These are phyloP conservation scores for honey bee (Apis mellifera) DNA, from an alignment of 1,140 invertebrate genomes.

Conservation along the genomic window Amel_HAv3.1 CM009935.2:4830501-4831000, in stretches of 20 bases:
- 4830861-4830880: slow-evolving; percentile 1
- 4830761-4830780: not conserved
- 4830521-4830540: too few species aligned
- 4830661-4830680: not conserved
- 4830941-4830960: slow-evolving; percentile 19
- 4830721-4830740: too few species aligned
- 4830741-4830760: too few species aligned
- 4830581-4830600: not conserved
- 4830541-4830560: too few species aligned
- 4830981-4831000: not conserved
- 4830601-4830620: not conserved
- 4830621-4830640: not conserved
- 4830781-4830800: not conserved
- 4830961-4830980: slow-evolving; percentile 19
- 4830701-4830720: not conserved
- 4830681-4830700: not conserved
- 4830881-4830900: not conserved
- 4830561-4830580: too few species aligned
- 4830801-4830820: not conserved
- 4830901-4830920: not conserved
- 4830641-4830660: not conserved
- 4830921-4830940: not conserved
- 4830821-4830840: not conserved
- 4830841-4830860: not conserved
- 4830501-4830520: too few species aligned